Conservation (phyloP, 1,140 invertebrate species). For the Drosophila baimaii region DNA sequence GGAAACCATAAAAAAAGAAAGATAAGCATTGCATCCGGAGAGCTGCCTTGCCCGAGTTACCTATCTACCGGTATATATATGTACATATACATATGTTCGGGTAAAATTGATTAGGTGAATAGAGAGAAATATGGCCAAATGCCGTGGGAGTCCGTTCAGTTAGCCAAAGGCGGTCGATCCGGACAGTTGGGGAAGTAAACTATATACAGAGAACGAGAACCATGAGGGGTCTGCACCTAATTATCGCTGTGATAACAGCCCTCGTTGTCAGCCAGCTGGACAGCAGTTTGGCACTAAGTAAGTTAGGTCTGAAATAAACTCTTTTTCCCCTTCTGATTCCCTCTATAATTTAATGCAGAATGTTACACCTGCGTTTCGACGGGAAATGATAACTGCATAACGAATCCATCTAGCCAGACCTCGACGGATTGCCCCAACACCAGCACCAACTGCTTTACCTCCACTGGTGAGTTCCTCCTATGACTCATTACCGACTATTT, state of each 20-base stretch:
- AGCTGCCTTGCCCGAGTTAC: conserved; percentile 1
- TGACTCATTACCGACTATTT: conserved; percentile 44
- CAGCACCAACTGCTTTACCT: background rate
- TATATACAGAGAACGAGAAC: background rate
- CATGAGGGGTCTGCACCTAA: conserved; percentile 25
- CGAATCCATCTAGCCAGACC: too few species aligned
- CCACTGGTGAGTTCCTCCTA: conserved; percentile 17
- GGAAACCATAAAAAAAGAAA: conserved; percentile 22
- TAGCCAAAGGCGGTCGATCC: conserved; percentile 25
- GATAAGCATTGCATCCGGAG: conserved; percentile 59
- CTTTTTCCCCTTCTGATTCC: background rate
- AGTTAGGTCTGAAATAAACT: background rate
- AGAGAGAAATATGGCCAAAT: conserved; percentile 17
- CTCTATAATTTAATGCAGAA: background rate
- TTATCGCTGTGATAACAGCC: conserved; percentile 25
- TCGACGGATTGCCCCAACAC: background rate
- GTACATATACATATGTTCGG: too few species aligned
- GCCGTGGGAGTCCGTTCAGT: conserved; percentile 48
- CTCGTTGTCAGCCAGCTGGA: conserved; percentile 30
- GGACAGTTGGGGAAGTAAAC: conserved; percentile 14
- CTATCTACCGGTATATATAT: background rate
- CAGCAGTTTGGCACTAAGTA: conserved; percentile 9
- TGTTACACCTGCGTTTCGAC: conserved; percentile 14
- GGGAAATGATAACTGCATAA: background rate
- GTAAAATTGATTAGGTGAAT: conserved; percentile 49